These are phyloP conservation scores for Virgularia gustaviana DNA, from an alignment of 92 coral and sea anemone genomes.

Conservation along the genomic window DNA sequence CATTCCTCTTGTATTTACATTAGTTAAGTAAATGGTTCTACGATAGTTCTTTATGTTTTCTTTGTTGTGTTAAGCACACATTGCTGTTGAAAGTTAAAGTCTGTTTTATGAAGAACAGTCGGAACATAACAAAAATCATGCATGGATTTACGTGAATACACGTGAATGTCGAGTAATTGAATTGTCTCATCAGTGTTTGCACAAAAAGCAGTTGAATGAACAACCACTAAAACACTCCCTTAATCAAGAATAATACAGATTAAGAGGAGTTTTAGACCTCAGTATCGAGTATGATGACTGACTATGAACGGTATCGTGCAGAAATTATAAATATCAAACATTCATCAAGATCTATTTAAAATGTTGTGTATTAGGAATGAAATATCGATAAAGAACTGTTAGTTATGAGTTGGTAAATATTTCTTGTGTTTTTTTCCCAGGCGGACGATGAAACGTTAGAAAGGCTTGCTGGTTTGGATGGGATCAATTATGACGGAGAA, in stretches of 20 bases:
- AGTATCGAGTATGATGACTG: background rate
- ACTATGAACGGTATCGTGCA: background rate
- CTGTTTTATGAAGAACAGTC: too few relatives aligned
- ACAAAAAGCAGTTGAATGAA: too few relatives aligned
- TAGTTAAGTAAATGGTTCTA: slow-evolving; percentile 35
- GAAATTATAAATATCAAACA: slow-evolving; percentile 44
- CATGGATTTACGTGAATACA: too few relatives aligned
- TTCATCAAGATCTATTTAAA: slow-evolving; percentile 9
- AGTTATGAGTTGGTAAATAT: background rate
- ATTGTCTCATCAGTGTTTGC: too few relatives aligned
- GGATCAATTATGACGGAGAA: slow-evolving; percentile 76
- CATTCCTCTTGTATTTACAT: slow-evolving; percentile 26
- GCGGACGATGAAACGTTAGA: slow-evolving; percentile 89
- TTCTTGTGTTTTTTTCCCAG: slow-evolving; percentile 50
- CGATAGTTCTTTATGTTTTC: background rate
- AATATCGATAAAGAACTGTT: slow-evolving; percentile 28
- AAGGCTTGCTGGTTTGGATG: slow-evolving; percentile 90
- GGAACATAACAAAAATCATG: too few relatives aligned
- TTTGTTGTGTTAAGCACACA: slow-evolving; percentile 2
- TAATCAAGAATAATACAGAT: slow-evolving; percentile 26
- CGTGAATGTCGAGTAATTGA: too few relatives aligned
- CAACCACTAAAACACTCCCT: too few relatives aligned
- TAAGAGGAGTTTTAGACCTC: slow-evolving; percentile 2
- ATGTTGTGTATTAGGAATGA: background rate
- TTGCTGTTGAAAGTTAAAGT: background rate